phyloP scores from a whole-genome alignment of 2,113 vertebrate species.

The Oryctolagus cuniculus region DNA sequence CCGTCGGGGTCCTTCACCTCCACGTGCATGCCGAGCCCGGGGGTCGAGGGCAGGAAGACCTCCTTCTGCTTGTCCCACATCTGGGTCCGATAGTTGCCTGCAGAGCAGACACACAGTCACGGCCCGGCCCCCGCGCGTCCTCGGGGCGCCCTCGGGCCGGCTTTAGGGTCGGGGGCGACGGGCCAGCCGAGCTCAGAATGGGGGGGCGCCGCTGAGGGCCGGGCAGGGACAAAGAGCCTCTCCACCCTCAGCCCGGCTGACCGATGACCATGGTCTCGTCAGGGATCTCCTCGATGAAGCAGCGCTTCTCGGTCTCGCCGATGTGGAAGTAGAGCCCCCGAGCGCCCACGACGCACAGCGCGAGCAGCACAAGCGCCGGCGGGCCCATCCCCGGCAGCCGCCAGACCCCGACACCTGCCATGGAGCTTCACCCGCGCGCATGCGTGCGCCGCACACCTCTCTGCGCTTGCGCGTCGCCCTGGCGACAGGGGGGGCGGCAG shows the following conservation, averaged over 20 bases:
- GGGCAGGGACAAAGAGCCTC: conserved; percentile 54
- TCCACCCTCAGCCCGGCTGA: conserved; percentile 84
- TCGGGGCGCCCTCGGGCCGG: background rate
- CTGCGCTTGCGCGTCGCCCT: background rate
- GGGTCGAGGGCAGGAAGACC: conserved; percentile 94
- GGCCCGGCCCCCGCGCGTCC: background rate
- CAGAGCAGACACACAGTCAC: conserved; percentile 56
- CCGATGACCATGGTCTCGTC: conserved; percentile 98
- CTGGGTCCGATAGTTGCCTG: conserved; percentile 96
- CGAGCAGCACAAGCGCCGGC: conserved; percentile 50
- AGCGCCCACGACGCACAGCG: conserved; percentile 67
- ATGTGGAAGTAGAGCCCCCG: conserved; percentile 94
- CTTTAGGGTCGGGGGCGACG: background rate
- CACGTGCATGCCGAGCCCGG: conserved; percentile 96
- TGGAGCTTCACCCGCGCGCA: background rate
- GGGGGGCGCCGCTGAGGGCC: background rate
- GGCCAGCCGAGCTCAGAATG: background rate
- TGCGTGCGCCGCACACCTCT: background rate
- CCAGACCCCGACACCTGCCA: conserved; percentile 59
- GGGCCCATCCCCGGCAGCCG: background rate
- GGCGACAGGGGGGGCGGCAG: fast-evolving
- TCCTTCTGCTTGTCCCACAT: conserved; percentile 94
- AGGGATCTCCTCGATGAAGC: conserved; percentile 96
- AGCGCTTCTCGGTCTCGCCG: conserved; percentile 96
- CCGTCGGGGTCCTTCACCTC: conserved; percentile 96